These are phyloP conservation scores for Channa argus DNA, from an alignment of 2,113 vertebrate genomes.

Conservation along the genomic window DNA sequence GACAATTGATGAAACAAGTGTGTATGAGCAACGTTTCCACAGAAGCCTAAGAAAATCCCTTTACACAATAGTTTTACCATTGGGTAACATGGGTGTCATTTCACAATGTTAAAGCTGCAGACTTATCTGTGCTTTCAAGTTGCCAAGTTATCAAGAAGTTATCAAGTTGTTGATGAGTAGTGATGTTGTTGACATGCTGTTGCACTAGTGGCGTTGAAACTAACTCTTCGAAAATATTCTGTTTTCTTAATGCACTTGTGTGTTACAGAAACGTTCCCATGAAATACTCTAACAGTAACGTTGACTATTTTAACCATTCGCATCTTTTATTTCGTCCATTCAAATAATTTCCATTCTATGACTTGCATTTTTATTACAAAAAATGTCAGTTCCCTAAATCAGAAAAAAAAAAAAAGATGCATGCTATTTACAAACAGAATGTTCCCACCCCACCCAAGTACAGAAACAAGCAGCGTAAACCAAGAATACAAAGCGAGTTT, in stretches of 20 bases:
- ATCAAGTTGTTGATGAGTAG: not conserved
- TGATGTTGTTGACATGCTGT: constrained; percentile 15
- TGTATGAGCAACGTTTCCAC: constrained; percentile 54
- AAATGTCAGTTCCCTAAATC: not conserved
- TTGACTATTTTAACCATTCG: not conserved
- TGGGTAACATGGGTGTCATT: constrained; percentile 55
- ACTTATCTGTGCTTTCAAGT: constrained; percentile 6
- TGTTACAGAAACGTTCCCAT: constrained; percentile 26
- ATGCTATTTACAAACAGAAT: constrained; percentile 4
- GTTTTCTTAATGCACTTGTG: constrained; percentile 7
- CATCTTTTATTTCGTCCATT: too few relatives aligned
- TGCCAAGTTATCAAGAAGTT: constrained; percentile 23
- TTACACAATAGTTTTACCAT: constrained; percentile 65
- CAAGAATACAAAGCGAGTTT: not conserved
- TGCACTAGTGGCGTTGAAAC: not conserved
- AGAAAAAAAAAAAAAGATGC: not conserved
- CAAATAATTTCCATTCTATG: not conserved
- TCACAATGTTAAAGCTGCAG: constrained; percentile 34
- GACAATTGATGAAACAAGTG: constrained; percentile 7
- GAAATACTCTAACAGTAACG: not conserved
- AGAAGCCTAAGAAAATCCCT: constrained; percentile 35
- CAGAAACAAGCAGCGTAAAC: not conserved
- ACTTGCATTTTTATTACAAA: not conserved
- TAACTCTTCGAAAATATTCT: constrained; percentile 1
- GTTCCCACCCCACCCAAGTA: not conserved